These are phyloP conservation scores for Sminthurides aquaticus DNA, from an alignment of 2,888 invertebrate species.

Conservation along the genomic window DNA sequence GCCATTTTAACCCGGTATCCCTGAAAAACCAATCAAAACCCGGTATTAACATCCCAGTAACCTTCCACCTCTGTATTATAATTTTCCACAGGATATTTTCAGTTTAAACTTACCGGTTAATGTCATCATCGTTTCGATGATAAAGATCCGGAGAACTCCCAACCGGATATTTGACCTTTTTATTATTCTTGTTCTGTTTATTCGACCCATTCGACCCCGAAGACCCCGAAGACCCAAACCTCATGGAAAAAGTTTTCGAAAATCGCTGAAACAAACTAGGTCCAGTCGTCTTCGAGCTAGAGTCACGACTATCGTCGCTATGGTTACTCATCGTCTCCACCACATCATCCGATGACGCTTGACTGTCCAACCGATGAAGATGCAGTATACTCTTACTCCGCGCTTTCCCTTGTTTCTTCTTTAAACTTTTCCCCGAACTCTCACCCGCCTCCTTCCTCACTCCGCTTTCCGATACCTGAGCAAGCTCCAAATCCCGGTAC, in stretches of 20 bases:
- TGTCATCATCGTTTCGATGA: slow-evolving; percentile 13
- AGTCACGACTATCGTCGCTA: slow-evolving; percentile 21
- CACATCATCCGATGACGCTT: slow-evolving; percentile 2
- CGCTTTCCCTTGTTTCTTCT: slow-evolving; percentile 17
- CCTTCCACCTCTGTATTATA: too few relatives aligned
- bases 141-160: slow-evolving; percentile 41
- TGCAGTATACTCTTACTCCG: slow-evolving; percentile 37
- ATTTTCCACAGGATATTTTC: neutral
- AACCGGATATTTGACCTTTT: slow-evolving; percentile 29
- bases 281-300: slow-evolving; percentile 18
- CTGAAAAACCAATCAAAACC: neutral
- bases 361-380: slow-evolving; percentile 24
- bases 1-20: slow-evolving; percentile 17
- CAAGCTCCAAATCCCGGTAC: slow-evolving; percentile 40
- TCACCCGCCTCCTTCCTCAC: neutral
- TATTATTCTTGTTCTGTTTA: slow-evolving; percentile 8
- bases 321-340: slow-evolving; percentile 18
- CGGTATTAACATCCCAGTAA: too few relatives aligned
- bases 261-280: slow-evolving; percentile 40
- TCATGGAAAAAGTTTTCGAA: slow-evolving; percentile 42
- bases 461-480: slow-evolving; percentile 15
- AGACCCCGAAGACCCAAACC: slow-evolving; percentile 33
- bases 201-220: slow-evolving; percentile 7
- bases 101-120: neutral
- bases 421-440: slow-evolving; percentile 4